These are phyloP conservation scores for Australoheros scitulus DNA, from an alignment of 2,113 vertebrate species.

Conservation along the genomic window DNA sequence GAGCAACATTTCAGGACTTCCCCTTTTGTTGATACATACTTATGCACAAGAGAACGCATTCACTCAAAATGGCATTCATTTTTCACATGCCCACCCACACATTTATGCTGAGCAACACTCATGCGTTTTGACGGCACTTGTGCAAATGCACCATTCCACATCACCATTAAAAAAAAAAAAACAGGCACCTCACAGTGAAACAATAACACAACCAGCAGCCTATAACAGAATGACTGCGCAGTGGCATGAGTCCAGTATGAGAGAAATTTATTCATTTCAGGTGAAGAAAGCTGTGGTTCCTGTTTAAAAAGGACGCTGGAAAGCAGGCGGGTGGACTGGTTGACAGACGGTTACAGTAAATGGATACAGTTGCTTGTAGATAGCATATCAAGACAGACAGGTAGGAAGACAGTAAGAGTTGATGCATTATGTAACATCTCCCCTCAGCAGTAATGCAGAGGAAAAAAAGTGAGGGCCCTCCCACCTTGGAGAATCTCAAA, in stretches of 20 bases:
- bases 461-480: constrained; percentile 34
- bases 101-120: constrained; percentile 5
- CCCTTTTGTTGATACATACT: neutral
- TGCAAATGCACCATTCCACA: constrained; percentile 30
- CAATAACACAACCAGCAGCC: neutral
- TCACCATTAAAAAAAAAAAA: neutral
- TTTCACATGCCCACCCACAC: constrained; percentile 44
- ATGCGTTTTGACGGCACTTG: constrained; percentile 32
- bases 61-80: constrained; percentile 36
- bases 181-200: neutral
- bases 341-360: constrained; percentile 20
- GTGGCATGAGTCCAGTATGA: constrained; percentile 3
- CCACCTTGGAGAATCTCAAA: constrained; percentile 24
- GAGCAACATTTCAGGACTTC: constrained; percentile 48
- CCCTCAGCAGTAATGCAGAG: constrained; percentile 43
- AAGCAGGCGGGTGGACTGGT: neutral
- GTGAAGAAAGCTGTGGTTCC: neutral
- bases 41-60: constrained; percentile 22
- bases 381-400: neutral
- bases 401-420: neutral
- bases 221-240: neutral
- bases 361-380: neutral
- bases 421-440: constrained; percentile 47
- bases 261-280: constrained; percentile 8
- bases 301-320: neutral